phyloP scores from a whole-genome alignment of 2,113 vertebrate species.

The Apteryx mantelli region DNA sequence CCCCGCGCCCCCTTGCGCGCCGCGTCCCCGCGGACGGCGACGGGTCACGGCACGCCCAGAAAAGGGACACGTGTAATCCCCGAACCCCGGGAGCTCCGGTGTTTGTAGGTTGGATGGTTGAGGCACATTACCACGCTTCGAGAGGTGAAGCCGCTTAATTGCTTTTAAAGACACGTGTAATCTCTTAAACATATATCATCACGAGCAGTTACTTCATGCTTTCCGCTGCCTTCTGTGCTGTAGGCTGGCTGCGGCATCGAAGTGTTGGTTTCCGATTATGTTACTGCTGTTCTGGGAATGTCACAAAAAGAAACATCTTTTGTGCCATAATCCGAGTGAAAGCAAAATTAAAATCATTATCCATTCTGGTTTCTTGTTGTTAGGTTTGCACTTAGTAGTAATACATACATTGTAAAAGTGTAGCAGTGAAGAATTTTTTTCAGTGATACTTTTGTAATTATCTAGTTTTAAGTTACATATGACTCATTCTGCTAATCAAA shows the following conservation, averaged over 20 bases:
- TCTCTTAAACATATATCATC: rapidly evolving
- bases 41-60: too few species aligned
- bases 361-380: background rate
- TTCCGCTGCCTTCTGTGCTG: background rate
- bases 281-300: background rate
- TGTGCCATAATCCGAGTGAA: background rate
- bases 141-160: background rate
- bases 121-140: background rate
- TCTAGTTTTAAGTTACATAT: background rate
- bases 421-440: background rate
- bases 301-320: background rate
- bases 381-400: background rate
- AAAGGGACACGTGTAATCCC: too few species aligned
- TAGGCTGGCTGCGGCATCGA: background rate
- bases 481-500: background rate
- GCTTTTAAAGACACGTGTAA: background rate
- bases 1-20: too few species aligned
- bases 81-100: too few species aligned
- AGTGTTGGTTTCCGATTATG: background rate
- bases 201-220: background rate
- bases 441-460: background rate
- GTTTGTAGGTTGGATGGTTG: too few species aligned
- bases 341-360: background rate
- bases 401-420: background rate
- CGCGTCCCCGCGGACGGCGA: too few species aligned